These are phyloP conservation scores for Aleiodes leptofemur DNA, from an alignment of 2,888 invertebrate genomes.

Conservation along the genomic window DNA sequence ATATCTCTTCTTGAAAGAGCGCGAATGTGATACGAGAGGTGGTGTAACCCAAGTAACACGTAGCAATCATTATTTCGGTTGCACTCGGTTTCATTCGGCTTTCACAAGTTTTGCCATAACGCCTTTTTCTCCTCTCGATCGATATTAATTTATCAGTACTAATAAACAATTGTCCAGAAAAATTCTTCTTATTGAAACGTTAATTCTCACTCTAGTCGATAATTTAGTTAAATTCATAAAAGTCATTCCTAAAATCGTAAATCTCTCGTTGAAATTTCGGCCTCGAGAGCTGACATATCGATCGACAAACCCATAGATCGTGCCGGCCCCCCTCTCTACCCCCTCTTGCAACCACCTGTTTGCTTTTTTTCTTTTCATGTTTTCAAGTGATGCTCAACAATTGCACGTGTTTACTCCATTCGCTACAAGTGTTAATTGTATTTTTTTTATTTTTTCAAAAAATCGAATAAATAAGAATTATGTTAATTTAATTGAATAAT, in stretches of 20 bases:
- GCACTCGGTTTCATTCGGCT: conserved; percentile 17
- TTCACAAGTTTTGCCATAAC: conserved; percentile 20
- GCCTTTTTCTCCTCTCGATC: not conserved
- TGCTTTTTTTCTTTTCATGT: not conserved
- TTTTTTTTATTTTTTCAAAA: too few relatives aligned
- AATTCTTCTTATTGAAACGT: not conserved
- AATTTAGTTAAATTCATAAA: too few relatives aligned
- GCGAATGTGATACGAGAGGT: conserved; percentile 15
- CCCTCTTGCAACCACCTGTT: conserved; percentile 4
- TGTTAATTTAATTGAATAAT: not conserved
- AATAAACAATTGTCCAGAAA: not conserved
- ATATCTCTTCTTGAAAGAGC: conserved; percentile 15
- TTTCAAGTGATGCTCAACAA: not conserved
- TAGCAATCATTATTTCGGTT: conserved; percentile 16
- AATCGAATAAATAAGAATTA: not conserved
- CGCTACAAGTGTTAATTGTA: not conserved
- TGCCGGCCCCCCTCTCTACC: not conserved
- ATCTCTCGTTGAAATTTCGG: too few relatives aligned
- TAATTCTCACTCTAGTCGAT: too few relatives aligned
- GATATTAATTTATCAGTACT: not conserved
- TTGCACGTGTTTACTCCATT: not conserved
- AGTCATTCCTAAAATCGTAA: too few relatives aligned
- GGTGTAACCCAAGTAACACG: not conserved
- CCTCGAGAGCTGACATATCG: conserved; percentile 1
- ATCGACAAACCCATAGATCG: conserved; percentile 19